phyloP scores from a whole-genome alignment of 2,797 vertebrate species.

The Leucoraja ocellata region DNA sequence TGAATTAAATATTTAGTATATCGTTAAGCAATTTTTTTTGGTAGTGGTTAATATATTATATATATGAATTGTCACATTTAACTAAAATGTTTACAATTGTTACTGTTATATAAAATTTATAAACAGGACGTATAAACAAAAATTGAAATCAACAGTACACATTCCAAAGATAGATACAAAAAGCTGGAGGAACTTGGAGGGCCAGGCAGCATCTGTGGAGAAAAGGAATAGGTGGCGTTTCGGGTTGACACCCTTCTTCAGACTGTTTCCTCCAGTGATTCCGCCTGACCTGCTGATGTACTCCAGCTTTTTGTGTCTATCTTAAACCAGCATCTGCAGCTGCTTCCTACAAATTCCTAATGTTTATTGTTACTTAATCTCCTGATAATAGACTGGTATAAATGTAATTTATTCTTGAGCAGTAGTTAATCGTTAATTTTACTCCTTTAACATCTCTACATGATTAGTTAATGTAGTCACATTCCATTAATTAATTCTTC shows the following conservation, averaged over 20 bases:
- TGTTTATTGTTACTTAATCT: not conserved
- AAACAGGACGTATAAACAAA: not conserved
- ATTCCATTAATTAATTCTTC: too few species aligned
- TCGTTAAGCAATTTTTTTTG: not conserved
- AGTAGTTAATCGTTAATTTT: not conserved
- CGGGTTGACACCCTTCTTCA: too few species aligned
- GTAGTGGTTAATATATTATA: not conserved
- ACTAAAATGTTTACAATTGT: not conserved
- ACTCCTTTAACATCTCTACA: not conserved
- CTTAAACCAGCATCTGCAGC: too few species aligned
- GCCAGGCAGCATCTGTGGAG: too few species aligned
- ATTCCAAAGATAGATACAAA: not conserved
- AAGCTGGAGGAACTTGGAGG: too few species aligned
- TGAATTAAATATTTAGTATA: not conserved
- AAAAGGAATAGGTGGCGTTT: too few species aligned
- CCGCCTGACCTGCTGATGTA: too few species aligned
- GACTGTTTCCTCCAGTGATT: too few species aligned
- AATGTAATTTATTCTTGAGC: not conserved
- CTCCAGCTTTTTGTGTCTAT: too few species aligned
- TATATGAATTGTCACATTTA: not conserved
- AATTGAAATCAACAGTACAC: not conserved
- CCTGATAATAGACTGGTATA: not conserved
- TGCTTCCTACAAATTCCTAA: not conserved
- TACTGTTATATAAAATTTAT: not conserved
- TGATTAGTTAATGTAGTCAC: not conserved